These are phyloP conservation scores for Catharus fuscescens DNA, from an alignment of 2,113 vertebrate species.

Conservation along the genomic window DNA sequence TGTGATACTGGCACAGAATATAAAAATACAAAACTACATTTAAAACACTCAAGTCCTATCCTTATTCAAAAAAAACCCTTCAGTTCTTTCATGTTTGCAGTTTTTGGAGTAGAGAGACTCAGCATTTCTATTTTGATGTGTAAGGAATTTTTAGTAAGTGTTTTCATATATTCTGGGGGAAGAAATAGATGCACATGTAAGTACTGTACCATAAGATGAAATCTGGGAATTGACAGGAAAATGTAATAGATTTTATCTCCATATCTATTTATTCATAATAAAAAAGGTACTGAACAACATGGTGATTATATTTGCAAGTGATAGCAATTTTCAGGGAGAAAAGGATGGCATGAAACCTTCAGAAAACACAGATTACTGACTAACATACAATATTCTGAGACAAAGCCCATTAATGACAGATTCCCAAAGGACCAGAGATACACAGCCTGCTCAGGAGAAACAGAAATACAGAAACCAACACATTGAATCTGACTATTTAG, in stretches of 20 bases:
- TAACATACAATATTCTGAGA: neutral
- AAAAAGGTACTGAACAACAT: neutral
- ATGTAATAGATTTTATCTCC: neutral
- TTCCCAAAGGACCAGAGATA: neutral
- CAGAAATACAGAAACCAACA: neutral
- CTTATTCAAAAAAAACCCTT: neutral
- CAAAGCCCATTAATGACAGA: neutral
- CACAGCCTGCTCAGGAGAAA: neutral
- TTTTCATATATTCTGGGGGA: neutral
- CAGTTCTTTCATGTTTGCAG: neutral
- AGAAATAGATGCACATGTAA: neutral
- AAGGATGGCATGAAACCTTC: neutral
- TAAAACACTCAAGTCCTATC: neutral
- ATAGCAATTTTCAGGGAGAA: neutral
- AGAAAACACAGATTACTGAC: neutral
- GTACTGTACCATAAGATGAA: neutral
- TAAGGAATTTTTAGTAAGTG: neutral
- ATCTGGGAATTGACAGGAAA: neutral
- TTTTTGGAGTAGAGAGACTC: neutral
- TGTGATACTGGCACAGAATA: neutral
- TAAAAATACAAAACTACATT: neutral
- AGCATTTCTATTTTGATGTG: neutral
- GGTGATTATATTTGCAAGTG: neutral
- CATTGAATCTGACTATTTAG: neutral
- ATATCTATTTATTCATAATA: neutral